phyloP scores from a whole-genome alignment of 2,888 invertebrate species.

The Augochlorella aurata region DNA sequence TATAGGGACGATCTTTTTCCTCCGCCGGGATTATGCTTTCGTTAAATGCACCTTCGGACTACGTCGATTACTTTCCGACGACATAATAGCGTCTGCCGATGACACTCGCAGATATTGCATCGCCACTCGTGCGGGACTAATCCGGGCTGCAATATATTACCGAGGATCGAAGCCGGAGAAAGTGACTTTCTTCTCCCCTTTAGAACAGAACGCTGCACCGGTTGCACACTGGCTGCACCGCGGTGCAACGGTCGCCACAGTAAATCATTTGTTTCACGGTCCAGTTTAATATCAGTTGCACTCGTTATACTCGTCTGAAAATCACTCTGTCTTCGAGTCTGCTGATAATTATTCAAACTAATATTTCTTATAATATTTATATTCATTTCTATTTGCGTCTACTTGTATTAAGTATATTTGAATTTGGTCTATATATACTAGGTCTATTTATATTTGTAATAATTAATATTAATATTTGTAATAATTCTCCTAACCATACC shows the following conservation, averaged over 20 bases:
- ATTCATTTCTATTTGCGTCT: too few relatives aligned
- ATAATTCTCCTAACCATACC: too few relatives aligned
- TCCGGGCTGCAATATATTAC: background rate
- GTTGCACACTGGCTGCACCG: background rate
- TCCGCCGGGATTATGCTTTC: background rate
- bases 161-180: background rate
- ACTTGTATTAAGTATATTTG: too few relatives aligned
- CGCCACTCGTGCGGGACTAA: constrained; percentile 1
- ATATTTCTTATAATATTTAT: too few relatives aligned
- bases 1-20: background rate
- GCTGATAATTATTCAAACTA: too few relatives aligned
- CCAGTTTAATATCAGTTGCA: background rate
- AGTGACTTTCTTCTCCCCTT: background rate
- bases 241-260: background rate
- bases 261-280: background rate
- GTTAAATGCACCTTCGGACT: background rate
- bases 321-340: too few relatives aligned
- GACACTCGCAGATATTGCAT: constrained; percentile 12
- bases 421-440: too few relatives aligned
- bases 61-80: background rate
- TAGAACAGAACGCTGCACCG: background rate
- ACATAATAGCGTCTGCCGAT: constrained; percentile 1
- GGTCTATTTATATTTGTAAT: too few relatives aligned
- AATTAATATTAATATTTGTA: too few relatives aligned
- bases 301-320: background rate